These are phyloP conservation scores for Aix galericulata DNA, from an alignment of 2,113 vertebrate genomes.

Conservation along the genomic window DNA sequence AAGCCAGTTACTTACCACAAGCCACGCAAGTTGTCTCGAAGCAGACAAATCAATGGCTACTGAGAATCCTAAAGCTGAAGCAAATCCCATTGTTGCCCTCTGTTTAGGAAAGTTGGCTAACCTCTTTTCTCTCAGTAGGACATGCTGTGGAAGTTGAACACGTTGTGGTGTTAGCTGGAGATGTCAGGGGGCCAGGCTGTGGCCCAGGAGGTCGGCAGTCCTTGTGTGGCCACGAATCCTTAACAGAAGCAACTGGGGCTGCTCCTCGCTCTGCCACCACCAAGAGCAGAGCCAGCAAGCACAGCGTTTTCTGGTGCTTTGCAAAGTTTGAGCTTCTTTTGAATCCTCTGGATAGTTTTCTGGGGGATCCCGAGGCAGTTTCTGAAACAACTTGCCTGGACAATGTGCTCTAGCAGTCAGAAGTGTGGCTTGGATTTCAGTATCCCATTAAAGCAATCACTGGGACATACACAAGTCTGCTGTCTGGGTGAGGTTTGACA, in stretches of 20 bases:
- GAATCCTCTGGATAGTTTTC: not conserved
- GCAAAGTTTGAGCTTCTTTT: not conserved
- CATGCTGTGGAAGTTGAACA: not conserved
- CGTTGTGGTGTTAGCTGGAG: not conserved
- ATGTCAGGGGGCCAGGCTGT: not conserved
- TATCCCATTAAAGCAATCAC: accelerated
- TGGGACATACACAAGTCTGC: accelerated
- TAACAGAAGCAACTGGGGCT: not conserved
- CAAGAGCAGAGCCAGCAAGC: not conserved
- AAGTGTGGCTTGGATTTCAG: accelerated
- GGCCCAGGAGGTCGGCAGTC: not conserved
- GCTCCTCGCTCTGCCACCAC: not conserved
- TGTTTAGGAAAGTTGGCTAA: not conserved
- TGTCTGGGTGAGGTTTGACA: not conserved
- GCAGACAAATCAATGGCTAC: not conserved
- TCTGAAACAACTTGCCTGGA: not conserved
- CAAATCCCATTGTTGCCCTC: not conserved
- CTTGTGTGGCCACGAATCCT: not conserved
- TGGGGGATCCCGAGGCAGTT: not conserved
- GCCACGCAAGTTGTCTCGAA: not conserved
- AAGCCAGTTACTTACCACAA: not conserved
- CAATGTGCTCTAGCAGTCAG: not conserved
- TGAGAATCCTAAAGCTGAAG: not conserved
- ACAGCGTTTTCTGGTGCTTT: accelerated
- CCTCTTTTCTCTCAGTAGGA: not conserved